Base-by-base conservation (phyloP, 2,888 invertebrate genomes). In the Caenorhabditis uteleia region DNA sequence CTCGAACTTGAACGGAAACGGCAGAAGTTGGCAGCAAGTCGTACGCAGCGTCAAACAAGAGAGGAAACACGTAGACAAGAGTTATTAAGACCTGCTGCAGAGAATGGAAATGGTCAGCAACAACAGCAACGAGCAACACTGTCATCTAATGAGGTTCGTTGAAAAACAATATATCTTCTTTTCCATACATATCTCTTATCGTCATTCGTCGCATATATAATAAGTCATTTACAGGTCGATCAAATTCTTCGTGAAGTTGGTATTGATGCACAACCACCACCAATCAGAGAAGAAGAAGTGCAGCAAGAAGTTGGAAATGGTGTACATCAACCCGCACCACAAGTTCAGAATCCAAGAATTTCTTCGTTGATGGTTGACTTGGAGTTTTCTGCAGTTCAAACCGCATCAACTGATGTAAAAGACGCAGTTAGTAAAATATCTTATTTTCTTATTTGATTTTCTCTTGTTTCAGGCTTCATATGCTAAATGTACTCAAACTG, bases 401-500 rank as follows among this genome's bases (percentile, higher is more conserved):
- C 55, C 3, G 44, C 49, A 2, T 50, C 53, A 3, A 50, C 55
- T 2, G 58, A 58, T 36, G 46, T 56, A 14, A 70, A 68, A 47
- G 70, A 70, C 26, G 29, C 66, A 42, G 73, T 72, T 27, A 45
- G 48, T 46, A 16, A 27, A 14, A 20, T 29, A 27, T 49, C n/a
- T 40, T 27, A 29, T 20, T 44, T 6, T 21, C 10, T 10, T 42
- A 21, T 20, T 42, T 42, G 10, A 23, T 6, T 50, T n/a, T 29
- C 4, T 25, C 12, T 25, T 20, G 44, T 64, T 68, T 25, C 48
- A 82, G 82, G 70, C 77, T 3, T 59, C 59, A 42, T 83, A 83
- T 67, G 69, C 72, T 7, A 83, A 83, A 69, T 73, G 75, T 25
- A 83, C 82, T 8, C 83, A 83, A 65, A 83, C 83, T 21, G 79